Base-by-base conservation (phyloP, 2,888 invertebrate species). In the Neoascia interrupta region DNA sequence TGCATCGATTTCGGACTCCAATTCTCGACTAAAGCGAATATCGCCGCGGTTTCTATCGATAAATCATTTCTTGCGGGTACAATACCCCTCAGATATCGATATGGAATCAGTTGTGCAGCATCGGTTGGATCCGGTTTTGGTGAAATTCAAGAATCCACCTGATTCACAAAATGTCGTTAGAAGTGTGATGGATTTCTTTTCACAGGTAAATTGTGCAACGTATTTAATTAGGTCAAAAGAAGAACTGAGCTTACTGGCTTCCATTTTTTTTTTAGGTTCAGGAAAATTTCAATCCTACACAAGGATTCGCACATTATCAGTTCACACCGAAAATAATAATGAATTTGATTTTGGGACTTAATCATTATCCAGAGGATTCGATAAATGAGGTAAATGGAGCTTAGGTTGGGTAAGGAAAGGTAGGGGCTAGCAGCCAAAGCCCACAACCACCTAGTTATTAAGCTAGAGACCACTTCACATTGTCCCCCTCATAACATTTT, bases 31-130 rank as follows among this genome's bases (percentile, higher is more conserved):
- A 79, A 84, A 83, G 82, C 87, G 87, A 82, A 85, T 91, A 81
- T 90, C 91, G 8, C 86, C 88, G 60, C 87, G 92, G 83, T 91
- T 90, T 84, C 86, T 90, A 51, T 91, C 91, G n/a, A 88, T 90
- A 68, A 88, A 91, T 83, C 85, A 86, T 81, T 86, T 84, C 51
- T 81, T 88, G 81, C 84, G 85, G 26, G 84, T 89, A 8, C 83
- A 82, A 5, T 85, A 87, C 60, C 89, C 89, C 49, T 86, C 84
- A 34, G 83, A 85, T 36, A 82, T 83, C 63, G 89, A 89, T 72
- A 87, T 89, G 87, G 82, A 86, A 61, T 83, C 84, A 45, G 87
- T 89, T 58, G 84, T 88, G 13, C 86, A 86, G 82, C 85, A 85
- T 47, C 86, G 86, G 58, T 79, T 88, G 31, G 84, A 86, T 81